Percentiles rank a stretch among this genome's conserved stretches.
phyloP scores from a whole-genome alignment of 1,140 invertebrate species.

The Magallana gigas region DNA sequence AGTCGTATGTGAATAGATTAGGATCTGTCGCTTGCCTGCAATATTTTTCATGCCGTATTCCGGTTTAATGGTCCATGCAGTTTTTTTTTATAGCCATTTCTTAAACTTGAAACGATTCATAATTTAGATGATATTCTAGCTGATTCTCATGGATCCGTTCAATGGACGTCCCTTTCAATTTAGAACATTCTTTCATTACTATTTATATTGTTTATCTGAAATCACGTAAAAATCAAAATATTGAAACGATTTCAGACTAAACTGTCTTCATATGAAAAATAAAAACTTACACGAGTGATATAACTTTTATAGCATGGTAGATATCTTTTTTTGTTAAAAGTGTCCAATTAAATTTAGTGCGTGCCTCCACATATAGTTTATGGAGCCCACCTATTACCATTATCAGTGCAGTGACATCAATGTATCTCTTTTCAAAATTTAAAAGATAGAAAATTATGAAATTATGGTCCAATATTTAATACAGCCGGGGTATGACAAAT shows the following conservation, averaged over 20 bases:
- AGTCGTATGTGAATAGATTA: background rate
- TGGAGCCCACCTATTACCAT: background rate
- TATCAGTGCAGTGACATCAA: background rate
- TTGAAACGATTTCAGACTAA: background rate
- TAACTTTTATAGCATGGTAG: background rate
- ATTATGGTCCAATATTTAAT: conserved; percentile 33
- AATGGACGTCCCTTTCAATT: too few species aligned
- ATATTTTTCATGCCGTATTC: conserved; percentile 10
- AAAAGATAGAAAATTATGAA: conserved; percentile 32
- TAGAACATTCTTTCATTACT: too few species aligned
- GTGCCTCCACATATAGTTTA: background rate
- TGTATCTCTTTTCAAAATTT: conserved; percentile 29
- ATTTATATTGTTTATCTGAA: too few species aligned
- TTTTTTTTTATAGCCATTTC: conserved; percentile 10
- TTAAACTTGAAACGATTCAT: background rate
- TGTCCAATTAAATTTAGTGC: background rate
- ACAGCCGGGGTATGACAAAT: conserved; percentile 19
- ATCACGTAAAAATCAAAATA: background rate
- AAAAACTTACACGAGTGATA: background rate
- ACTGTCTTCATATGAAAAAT: background rate
- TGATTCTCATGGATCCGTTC: too few species aligned
- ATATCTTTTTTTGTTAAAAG: background rate
- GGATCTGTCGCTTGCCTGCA: background rate
- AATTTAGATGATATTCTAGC: too few species aligned
- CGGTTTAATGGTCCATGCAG: conserved; percentile 1